phyloP scores from a whole-genome alignment of 2,797 vertebrate genomes.

The Dallia pectoralis region DNA sequence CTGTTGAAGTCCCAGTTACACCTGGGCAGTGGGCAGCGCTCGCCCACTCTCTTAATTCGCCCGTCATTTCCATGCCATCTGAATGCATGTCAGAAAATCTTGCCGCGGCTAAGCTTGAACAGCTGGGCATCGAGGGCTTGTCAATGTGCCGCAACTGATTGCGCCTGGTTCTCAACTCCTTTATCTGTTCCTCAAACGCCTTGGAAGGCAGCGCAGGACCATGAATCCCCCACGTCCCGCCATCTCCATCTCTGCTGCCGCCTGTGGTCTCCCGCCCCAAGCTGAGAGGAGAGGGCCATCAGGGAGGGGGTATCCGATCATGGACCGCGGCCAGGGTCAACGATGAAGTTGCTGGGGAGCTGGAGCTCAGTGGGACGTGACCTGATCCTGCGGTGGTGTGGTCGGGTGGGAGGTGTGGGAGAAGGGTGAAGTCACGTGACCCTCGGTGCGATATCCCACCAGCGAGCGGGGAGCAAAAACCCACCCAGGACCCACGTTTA shows the following conservation, averaged over 20 bases:
- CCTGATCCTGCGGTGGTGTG: conserved; percentile 35
- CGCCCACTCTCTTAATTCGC: conserved; percentile 46
- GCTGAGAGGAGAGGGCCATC: conserved; percentile 5
- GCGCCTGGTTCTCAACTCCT: conserved; percentile 11
- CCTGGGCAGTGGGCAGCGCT: conserved; percentile 53
- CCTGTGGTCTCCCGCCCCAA: conserved; percentile 22
- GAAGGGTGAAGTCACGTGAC: conserved; percentile 43
- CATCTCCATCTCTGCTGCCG: conserved; percentile 22
- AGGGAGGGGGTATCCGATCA: conserved; percentile 37
- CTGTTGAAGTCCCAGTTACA: conserved; percentile 59
- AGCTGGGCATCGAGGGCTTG: conserved; percentile 55
- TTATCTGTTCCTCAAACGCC: conserved; percentile 22
- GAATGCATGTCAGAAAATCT: conserved; percentile 57
- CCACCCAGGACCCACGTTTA: conserved; percentile 68
- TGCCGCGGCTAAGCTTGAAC: conserved; percentile 35
- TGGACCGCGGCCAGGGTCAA: conserved; percentile 35
- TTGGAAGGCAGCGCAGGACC: conserved; percentile 20
- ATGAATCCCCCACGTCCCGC: conserved; percentile 36
- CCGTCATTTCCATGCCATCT: conserved; percentile 57
- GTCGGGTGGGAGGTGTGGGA: conserved; percentile 22
- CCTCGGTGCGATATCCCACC: conserved; percentile 55
- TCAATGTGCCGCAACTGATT: conserved; percentile 37
- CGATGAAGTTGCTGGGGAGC: conserved; percentile 40
- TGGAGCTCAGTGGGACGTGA: conserved; percentile 33
- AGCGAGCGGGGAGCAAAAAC: conserved; percentile 54